Evolutionary conservation across 2,113 vertebrate species (phyloP), one percentile per base, ranked within the genome.

Genomic region (Mustelus asterias): DNA sequence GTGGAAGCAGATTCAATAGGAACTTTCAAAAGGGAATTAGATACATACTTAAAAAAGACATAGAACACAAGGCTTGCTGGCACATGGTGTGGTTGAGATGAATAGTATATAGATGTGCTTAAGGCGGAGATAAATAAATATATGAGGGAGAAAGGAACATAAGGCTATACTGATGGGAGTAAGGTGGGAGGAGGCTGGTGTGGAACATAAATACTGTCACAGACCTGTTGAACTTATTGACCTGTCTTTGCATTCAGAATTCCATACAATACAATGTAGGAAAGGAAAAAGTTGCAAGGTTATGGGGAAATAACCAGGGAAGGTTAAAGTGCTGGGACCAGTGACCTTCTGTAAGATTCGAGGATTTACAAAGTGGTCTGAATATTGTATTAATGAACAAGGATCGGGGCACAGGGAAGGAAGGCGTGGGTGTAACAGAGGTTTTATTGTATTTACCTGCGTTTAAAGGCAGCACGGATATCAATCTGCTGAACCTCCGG

Each of bases 391-490:
- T 9, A 48, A 94, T 24, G 93, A 70, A 70, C 29, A 90, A 60
- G 24, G 58, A 33, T 33, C 48, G 58, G 58, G 83, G 22, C 18
- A 13, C 1, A 13, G 22, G 92, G 8, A 48, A 24, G 90, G 7
- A 48, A 24, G 3, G 1, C 65, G 8, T 9, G n/a, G 0, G 0
- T 29, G 24, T 26, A 8, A 22, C 24, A 14, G 24, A 44, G 16
- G 41, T 70, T 72, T 48, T 54, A 44, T 0, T 41, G 22, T 26
- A 96, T 96, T 99, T 99, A 99, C 99, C 99, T 99, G 98, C 99
- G 99, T 97, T 99, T 99, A 98, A 99, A 99, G 97, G 99, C 99
- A 96, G 99, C 99, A 97, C 99, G 98, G 97, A 99, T 99, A 97
- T 99, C 99, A 97, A 99, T 97, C 96, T 98, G 98, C 96, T 98